Evolutionary conservation across 2,888 invertebrate species (phyloP), one percentile per base, ranked within the genome.

Genomic region (Eilema griseolum): DNA sequence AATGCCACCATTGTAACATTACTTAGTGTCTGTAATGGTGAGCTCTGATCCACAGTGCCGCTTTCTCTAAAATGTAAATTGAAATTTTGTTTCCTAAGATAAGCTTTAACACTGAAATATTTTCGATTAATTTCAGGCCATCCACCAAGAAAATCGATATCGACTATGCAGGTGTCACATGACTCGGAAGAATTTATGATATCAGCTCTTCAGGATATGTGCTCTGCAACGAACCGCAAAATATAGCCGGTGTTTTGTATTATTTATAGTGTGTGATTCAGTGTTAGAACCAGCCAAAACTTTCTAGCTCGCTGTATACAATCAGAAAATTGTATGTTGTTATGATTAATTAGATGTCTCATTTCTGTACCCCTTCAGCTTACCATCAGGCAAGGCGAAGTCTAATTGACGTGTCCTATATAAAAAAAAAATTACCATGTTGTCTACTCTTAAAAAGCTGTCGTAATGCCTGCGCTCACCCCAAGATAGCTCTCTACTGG

Each of bases 131-230:
- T 66, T 66, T 24, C 57, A 66, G 66, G 24, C 23, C 16, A 24
- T 12, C 64, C 5, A 11, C 11, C 16, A 31, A 20, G 14, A 24
- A 20, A 33, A 20, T 5, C 33, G 20, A 24, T 37, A 0, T 66
- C 66, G 23, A 20, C 20, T 5, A 66, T 57, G 33, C 57, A 66
- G 16, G 20, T 57, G 16, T 0, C 66, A 20, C 16, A 66, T n/a
- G 57, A 66, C 12, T 16, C 66, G 8, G 57, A 66, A 33, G 66
- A 66, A 11, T 37, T 37, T 4, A 57, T 66, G 37, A 12, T 57
- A 57, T 33, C 37, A 24, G 57, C 33, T 33, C 33, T 66, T 16
- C 57, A 57, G 33, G 16, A 57, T 23, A 57, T 66, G 66, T 57
- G 57, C 12, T n/a, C 52, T n/a, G n/a, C 52, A 52, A 52, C 52